Evolutionary conservation across 2,797 vertebrate genomes (phyloP).

Genomic region (Tinamus major): DNA sequence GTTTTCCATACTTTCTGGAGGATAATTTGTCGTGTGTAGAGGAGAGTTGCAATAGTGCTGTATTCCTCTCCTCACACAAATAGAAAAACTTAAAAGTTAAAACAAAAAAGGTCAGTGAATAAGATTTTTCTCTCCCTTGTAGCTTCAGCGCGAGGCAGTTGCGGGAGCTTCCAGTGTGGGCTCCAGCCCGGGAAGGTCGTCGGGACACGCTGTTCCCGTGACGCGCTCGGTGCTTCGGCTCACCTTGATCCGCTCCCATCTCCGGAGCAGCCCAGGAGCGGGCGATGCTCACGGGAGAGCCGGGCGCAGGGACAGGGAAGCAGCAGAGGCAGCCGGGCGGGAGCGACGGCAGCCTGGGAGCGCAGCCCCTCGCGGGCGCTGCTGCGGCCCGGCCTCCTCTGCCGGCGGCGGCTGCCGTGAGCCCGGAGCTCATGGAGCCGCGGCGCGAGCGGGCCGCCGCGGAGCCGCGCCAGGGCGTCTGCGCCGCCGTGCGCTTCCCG

Average conservation of each 20-base stretch:
- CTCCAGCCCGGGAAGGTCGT: background rate
- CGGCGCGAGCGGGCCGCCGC: background rate
- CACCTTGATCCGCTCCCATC: background rate
- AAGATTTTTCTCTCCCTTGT: background rate
- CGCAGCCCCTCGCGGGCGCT: too few species aligned
- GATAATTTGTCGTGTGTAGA: background rate
- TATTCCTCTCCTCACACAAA: background rate
- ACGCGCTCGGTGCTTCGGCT: background rate
- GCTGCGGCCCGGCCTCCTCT: too few species aligned
- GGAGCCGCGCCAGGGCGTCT: background rate
- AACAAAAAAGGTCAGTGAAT: background rate
- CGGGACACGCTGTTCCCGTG: too few species aligned
- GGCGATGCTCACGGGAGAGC: too few species aligned
- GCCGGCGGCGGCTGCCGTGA: too few species aligned
- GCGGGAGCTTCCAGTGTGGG: background rate
- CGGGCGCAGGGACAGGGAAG: too few species aligned
- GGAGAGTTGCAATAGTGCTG: background rate
- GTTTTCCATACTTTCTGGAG: background rate
- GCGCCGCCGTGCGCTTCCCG: slow-evolving; percentile 7
- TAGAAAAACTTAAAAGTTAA: background rate
- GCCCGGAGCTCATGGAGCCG: background rate
- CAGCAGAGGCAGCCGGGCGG: too few species aligned
- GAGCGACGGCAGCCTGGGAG: too few species aligned
- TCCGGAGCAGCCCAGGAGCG: too few species aligned
- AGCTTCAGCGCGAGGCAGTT: background rate